These are phyloP conservation scores for Platycheirus albimanus DNA, from an alignment of 2,888 invertebrate species.

Conservation along the genomic window DNA sequence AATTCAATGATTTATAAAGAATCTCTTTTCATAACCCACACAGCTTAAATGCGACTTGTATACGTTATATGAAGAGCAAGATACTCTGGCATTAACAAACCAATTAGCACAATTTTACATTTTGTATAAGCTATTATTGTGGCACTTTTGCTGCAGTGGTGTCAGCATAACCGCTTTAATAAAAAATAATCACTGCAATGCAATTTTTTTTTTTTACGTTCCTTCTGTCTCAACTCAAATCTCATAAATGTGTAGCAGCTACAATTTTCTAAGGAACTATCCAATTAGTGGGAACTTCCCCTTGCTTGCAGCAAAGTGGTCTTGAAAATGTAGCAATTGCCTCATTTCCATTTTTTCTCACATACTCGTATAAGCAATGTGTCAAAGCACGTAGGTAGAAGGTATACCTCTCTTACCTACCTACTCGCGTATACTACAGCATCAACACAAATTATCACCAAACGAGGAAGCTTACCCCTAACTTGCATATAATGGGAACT, in stretches of 20 bases:
- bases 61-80: background rate
- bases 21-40: slow-evolving; percentile 21
- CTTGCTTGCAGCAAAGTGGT: slow-evolving; percentile 61
- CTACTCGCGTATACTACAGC: background rate
- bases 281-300: slow-evolving; percentile 75
- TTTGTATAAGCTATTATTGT: slow-evolving; percentile 64
- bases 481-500: slow-evolving; percentile 64
- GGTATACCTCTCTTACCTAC: background rate
- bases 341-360: slow-evolving; percentile 71
- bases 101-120: slow-evolving; percentile 74
- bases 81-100: slow-evolving; percentile 49
- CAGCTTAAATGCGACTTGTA: background rate
- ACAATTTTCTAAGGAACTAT: slow-evolving; percentile 74
- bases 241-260: slow-evolving; percentile 40
- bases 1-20: slow-evolving; percentile 41
- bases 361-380: slow-evolving; percentile 38
- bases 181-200: slow-evolving; percentile 50
- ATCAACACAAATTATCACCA: slow-evolving; percentile 66
- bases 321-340: slow-evolving; percentile 69
- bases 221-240: slow-evolving; percentile 19
- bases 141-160: slow-evolving; percentile 51
- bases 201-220: slow-evolving; percentile 21
- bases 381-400: slow-evolving; percentile 16
- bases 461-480: slow-evolving; percentile 71
- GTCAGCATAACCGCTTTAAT: slow-evolving; percentile 63